Percentiles rank a stretch among this genome's conserved stretches.
These are phyloP conservation scores for Melieria crassipennis DNA, from an alignment of 2,888 invertebrate genomes.

Conservation along the genomic window DNA sequence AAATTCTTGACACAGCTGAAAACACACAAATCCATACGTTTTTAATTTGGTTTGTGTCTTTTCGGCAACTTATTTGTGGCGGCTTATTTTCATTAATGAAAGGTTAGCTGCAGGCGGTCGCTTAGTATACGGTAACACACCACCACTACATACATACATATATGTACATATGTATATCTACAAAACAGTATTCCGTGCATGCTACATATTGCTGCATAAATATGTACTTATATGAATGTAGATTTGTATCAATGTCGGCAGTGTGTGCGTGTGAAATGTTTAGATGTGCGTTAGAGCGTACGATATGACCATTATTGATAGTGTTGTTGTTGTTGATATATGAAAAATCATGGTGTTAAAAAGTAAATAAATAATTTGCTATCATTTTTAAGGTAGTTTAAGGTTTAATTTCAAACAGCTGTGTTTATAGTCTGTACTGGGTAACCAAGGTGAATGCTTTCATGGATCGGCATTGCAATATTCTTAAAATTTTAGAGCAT, in stretches of 20 bases:
- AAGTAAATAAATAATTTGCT: background rate
- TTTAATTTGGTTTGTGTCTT: background rate
- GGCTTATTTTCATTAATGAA: background rate
- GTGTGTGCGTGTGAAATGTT: background rate
- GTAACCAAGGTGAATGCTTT: too few species aligned
- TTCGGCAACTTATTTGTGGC: background rate
- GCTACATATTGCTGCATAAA: background rate
- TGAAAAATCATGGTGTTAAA: background rate
- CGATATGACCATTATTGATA: background rate
- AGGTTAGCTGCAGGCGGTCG: background rate
- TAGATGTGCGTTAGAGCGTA: background rate
- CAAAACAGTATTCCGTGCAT: too few species aligned
- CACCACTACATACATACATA: background rate
- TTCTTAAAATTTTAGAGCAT: too few species aligned
- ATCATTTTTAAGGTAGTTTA: too few species aligned
- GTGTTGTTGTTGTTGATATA: constrained; percentile 4
- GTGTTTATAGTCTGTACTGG: too few species aligned
- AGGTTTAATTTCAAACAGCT: too few species aligned
- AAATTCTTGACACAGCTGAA: constrained; percentile 6
- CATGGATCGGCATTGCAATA: too few species aligned
- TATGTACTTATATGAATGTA: background rate
- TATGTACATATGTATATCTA: background rate
- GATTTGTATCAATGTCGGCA: background rate
- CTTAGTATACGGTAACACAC: background rate
- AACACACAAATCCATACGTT: background rate